Evolutionary conservation across 2,797 vertebrate genomes (phyloP).

Genomic region (Halcyon smyrnensis): DNA sequence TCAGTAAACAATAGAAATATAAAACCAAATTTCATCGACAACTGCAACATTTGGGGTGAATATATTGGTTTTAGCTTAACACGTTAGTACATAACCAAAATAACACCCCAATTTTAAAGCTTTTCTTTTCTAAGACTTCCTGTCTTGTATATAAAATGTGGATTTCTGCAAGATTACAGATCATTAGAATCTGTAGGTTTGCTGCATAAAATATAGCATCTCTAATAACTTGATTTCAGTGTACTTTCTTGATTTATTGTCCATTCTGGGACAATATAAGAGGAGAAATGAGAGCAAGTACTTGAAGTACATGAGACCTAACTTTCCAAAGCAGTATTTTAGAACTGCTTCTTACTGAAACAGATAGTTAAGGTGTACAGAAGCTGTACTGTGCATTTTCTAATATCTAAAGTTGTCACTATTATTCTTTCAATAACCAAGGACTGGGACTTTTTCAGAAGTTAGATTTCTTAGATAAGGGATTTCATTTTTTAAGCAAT

Average conservation of each 20-base stretch:
- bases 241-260: not conserved
- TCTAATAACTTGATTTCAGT: not conserved
- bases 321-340: not conserved
- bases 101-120: not conserved
- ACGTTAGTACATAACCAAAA: not conserved
- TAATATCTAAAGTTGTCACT: not conserved
- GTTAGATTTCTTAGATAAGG: not conserved
- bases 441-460: not conserved
- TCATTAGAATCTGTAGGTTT: not conserved
- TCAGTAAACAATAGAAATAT: not conserved
- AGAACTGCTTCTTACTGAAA: not conserved
- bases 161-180: not conserved
- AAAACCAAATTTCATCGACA: not conserved
- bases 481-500: not conserved
- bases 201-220: not conserved
- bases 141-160: not conserved
- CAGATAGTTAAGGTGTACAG: not conserved
- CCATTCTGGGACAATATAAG: not conserved
- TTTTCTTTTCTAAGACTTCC: not conserved
- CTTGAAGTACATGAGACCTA: not conserved
- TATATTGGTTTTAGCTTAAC: not conserved
- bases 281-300: not conserved
- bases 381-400: not conserved
- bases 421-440: not conserved
- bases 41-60: not conserved